Evolutionary conservation across 1,140 invertebrate genomes (phyloP).

Genomic region (Linepithema humile): DNA sequence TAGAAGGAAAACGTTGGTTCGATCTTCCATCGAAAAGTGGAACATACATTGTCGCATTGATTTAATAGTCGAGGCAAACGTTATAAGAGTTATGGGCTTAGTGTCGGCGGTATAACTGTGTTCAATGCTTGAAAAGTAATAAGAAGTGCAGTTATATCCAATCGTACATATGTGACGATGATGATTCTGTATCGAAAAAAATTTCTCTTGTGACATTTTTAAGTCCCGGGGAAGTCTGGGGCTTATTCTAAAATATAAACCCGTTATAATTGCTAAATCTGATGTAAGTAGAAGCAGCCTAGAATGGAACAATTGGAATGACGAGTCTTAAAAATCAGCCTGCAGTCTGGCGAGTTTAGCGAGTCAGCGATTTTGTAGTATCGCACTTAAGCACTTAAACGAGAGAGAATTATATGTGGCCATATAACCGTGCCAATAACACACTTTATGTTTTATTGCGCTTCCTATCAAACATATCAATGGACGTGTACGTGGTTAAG

Average conservation of each 20-base stretch:
- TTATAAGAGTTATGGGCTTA: background rate
- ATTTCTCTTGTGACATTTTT: background rate
- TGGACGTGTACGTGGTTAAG: background rate
- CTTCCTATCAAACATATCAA: constrained; percentile 52
- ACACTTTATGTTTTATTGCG: constrained; percentile 50
- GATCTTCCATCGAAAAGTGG: constrained; percentile 44
- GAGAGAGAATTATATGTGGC: background rate
- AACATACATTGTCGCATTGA: constrained; percentile 52
- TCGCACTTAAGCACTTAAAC: no score
- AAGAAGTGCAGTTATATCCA: constrained; percentile 26
- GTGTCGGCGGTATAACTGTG: constrained; percentile 7
- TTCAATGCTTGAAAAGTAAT: background rate
- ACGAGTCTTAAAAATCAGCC: background rate
- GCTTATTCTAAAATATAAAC: background rate
- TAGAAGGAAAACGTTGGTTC: constrained; percentile 43
- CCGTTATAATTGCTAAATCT: background rate
- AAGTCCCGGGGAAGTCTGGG: background rate
- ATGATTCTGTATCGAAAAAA: background rate
- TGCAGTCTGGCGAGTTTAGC: background rate
- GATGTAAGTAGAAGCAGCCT: background rate
- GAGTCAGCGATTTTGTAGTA: constrained; percentile 17
- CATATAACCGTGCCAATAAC: constrained; percentile 41
- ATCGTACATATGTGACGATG: background rate
- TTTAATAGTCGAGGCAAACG: constrained; percentile 27
- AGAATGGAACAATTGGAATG: background rate